phyloP scores from a whole-genome alignment of 1,140 invertebrate species.

The Pentalonia nigronervosa region DNA sequence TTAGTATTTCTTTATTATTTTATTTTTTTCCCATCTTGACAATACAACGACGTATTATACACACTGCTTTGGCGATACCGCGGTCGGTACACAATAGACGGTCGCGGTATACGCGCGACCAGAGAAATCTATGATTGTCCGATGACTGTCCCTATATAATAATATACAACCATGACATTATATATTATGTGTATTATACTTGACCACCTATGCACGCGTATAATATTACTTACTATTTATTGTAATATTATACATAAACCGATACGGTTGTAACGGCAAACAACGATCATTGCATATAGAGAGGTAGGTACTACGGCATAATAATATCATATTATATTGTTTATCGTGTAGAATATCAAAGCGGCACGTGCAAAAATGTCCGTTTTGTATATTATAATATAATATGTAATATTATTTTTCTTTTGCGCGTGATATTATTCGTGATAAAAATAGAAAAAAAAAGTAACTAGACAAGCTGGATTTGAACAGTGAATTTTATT shows the following conservation, averaged over 20 bases:
- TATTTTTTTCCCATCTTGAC: neutral
- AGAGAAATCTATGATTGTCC: neutral
- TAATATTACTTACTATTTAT: neutral
- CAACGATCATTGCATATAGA: neutral
- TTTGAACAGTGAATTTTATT: neutral
- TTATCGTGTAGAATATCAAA: neutral
- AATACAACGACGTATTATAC: neutral
- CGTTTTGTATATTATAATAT: neutral
- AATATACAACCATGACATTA: neutral
- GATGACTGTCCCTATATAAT: neutral
- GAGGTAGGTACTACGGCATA: neutral
- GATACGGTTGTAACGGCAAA: neutral
- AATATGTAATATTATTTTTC: neutral
- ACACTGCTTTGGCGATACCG: neutral
- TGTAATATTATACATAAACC: neutral
- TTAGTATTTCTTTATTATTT: neutral
- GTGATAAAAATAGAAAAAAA: neutral
- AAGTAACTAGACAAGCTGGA: neutral
- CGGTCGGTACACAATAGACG: neutral
- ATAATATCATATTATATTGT: neutral
- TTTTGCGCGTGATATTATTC: neutral
- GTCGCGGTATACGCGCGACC: neutral
- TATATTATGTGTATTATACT: neutral
- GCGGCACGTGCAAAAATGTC: neutral
- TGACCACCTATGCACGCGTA: neutral